Percentiles rank a stretch among this genome's conserved stretches.
Evolutionary conservation across 1,140 invertebrate genomes (phyloP).

Genomic region (Saccostrea cuccullata): DNA sequence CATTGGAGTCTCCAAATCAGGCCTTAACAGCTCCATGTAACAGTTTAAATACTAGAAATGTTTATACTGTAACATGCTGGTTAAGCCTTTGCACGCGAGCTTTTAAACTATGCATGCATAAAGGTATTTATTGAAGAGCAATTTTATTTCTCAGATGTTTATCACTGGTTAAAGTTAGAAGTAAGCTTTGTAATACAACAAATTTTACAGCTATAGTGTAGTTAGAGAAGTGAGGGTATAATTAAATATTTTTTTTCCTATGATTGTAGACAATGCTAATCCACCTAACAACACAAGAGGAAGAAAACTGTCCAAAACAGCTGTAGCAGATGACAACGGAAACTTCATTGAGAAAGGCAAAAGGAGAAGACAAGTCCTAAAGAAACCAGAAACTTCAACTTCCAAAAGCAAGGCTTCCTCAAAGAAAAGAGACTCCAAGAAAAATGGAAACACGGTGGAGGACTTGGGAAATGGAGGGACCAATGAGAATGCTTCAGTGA

Average conservation of each 20-base stretch:
- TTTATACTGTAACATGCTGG: neutral
- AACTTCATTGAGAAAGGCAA: slow-evolving; percentile 30
- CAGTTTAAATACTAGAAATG: slow-evolving; percentile 25
- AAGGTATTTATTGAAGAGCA: neutral
- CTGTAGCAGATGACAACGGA: slow-evolving; percentile 39
- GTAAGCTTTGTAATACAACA: no score
- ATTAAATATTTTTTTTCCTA: neutral
- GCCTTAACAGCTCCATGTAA: slow-evolving; percentile 7
- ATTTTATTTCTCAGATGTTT: neutral
- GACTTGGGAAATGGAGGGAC: neutral
- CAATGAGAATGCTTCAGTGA: neutral
- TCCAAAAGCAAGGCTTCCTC: slow-evolving; percentile 23
- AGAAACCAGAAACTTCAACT: slow-evolving; percentile 24
- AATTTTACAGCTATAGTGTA: no score
- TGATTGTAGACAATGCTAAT: neutral
- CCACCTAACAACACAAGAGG: neutral
- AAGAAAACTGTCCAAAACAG: slow-evolving; percentile 20
- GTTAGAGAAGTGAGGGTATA: neutral
- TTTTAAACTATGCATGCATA: slow-evolving; percentile 22
- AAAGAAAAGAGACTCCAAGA: neutral
- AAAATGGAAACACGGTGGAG: slow-evolving; percentile 31
- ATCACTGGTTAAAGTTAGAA: no score
- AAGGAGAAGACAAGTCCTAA: neutral
- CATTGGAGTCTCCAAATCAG: neutral
- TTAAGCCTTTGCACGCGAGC: neutral